Conservation (phyloP, 2,113 vertebrate genomes). For the Brevimyrus niger region DNA sequence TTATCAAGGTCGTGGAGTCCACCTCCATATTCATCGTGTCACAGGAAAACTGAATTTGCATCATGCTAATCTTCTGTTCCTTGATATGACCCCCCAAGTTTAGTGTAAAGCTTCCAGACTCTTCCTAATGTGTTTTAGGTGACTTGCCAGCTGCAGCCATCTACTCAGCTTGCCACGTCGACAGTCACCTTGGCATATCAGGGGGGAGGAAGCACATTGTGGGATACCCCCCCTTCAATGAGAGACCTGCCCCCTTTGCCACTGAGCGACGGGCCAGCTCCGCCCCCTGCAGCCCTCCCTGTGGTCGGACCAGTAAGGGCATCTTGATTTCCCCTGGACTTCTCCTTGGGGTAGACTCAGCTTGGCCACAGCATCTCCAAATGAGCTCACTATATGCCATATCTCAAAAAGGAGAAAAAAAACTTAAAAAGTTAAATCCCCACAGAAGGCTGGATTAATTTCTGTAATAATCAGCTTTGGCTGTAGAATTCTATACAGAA, state of each 20-base stretch:
- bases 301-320: constrained; percentile 54
- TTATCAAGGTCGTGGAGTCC: not conserved
- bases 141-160: constrained; percentile 5
- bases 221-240: constrained; percentile 63
- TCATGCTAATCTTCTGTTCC: not conserved
- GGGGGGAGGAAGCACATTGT: constrained; percentile 53
- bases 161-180: not conserved
- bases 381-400: not conserved
- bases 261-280: constrained; percentile 64
- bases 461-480: not conserved
- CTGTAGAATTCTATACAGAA: not conserved
- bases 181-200: constrained; percentile 18
- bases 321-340: not conserved
- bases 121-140: constrained; percentile 20
- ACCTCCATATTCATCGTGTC: not conserved
- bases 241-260: constrained; percentile 42
- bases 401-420: not conserved
- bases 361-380: not conserved
- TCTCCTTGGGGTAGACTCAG: not conserved
- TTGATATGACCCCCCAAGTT: not conserved
- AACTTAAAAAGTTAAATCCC: not conserved
- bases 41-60: not conserved
- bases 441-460: not conserved
- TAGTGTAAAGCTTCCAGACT: not conserved
- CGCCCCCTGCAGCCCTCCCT: constrained; percentile 69